Conservation (phyloP, 2,113 vertebrate species). For the Trinectes maculatus region DNA sequence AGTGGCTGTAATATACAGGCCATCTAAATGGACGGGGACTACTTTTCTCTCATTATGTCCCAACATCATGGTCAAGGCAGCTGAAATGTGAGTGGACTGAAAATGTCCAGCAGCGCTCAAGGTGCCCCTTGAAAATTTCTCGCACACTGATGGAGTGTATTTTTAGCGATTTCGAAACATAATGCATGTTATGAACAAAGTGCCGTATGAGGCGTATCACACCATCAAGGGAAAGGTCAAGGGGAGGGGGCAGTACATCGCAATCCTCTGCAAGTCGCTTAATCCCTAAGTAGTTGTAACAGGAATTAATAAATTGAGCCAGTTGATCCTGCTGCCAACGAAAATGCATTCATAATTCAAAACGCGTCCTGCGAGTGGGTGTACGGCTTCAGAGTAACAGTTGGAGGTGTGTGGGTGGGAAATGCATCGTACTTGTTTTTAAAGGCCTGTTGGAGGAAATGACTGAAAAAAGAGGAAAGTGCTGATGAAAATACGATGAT, state of each 20-base stretch:
- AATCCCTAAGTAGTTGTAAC: conserved; percentile 27
- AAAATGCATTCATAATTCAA: conserved; percentile 69
- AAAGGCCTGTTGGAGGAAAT: conserved; percentile 24
- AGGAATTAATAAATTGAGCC: conserved; percentile 53
- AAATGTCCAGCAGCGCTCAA: conserved; percentile 24
- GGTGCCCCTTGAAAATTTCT: conserved; percentile 25
- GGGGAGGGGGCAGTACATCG: background rate
- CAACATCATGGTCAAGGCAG: conserved; percentile 17
- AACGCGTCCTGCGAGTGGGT: conserved; percentile 49
- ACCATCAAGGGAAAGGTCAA: conserved; percentile 2
- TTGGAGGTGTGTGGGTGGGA: conserved; percentile 54
- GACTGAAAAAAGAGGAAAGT: conserved; percentile 30
- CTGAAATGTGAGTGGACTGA: conserved; percentile 18
- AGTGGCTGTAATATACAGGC: conserved; percentile 20
- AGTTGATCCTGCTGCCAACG: conserved; percentile 42
- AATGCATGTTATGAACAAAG: background rate
- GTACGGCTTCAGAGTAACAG: conserved; percentile 48
- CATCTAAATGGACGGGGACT: conserved; percentile 12
- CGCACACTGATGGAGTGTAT: conserved; percentile 20
- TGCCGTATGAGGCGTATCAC: conserved; percentile 2
- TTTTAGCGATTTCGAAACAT: conserved; percentile 1
- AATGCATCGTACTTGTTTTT: conserved; percentile 47
- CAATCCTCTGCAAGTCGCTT: conserved; percentile 3
- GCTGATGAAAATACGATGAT: conserved; percentile 26
- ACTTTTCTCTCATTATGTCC: conserved; percentile 20